These are phyloP conservation scores for Cabera pusaria DNA, from an alignment of 2,888 invertebrate genomes.

Conservation along the genomic window DNA sequence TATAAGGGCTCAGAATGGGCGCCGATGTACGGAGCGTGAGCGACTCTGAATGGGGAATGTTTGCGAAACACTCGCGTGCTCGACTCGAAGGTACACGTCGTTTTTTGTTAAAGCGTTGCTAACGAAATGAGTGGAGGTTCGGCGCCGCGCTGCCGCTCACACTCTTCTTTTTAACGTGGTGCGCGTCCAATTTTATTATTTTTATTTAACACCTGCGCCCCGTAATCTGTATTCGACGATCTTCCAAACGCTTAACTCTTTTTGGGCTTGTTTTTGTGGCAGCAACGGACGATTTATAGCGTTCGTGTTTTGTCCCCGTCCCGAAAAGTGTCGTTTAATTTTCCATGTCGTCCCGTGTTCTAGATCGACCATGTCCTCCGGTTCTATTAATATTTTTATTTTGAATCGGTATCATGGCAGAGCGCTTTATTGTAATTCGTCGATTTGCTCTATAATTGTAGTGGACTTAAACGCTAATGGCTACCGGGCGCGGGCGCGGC, in stretches of 20 bases:
- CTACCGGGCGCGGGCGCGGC: conserved; percentile 52
- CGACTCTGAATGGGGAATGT: conserved; percentile 60
- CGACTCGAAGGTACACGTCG: conserved; percentile 62
- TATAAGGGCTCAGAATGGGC: conserved; percentile 62
- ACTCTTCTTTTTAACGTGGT: conserved; percentile 72
- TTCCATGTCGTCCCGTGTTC: conserved; percentile 63
- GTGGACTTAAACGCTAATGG: conserved; percentile 60
- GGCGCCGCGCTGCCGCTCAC: conserved; percentile 75
- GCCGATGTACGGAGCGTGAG: conserved; percentile 47
- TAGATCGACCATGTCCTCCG: conserved; percentile 70
- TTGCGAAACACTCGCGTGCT: conserved; percentile 49
- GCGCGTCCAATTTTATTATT: conserved; percentile 77
- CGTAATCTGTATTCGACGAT: conserved; percentile 80
- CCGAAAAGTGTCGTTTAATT: conserved; percentile 78
- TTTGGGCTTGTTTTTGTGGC: conserved; percentile 70
- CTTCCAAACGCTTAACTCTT: conserved; percentile 82
- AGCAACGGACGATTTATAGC: conserved; percentile 69
- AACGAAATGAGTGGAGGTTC: conserved; percentile 72
- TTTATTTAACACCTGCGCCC: conserved; percentile 83
- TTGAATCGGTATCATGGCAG: conserved; percentile 21
- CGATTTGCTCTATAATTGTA: conserved; percentile 52
- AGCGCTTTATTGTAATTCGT: conserved; percentile 26
- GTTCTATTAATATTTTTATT: conserved; percentile 12
- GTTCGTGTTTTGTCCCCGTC: conserved; percentile 66
- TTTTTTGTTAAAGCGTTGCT: conserved; percentile 70